Base-by-base conservation (phyloP, 2,888 invertebrate species). In the Cantharis lateralis region DNA sequence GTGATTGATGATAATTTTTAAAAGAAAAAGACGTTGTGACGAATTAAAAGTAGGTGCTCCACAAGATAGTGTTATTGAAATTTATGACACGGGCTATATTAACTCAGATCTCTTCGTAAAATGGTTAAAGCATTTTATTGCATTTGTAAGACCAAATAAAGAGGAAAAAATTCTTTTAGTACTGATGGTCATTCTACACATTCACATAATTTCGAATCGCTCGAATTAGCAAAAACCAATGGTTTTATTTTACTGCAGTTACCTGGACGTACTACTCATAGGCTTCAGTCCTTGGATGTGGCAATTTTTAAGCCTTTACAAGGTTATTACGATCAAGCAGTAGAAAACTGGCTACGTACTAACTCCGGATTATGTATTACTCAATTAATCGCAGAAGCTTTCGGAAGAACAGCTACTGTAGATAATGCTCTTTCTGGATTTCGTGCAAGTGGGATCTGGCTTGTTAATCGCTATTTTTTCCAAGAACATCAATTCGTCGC, bases 1-100 rank as follows among this genome's bases (percentile, higher is more conserved):
- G 10, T 82, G 82, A 24, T 82, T 81, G 15, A 68, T 80, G 13
- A 18, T 83, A 18, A 81, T 83, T 28, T 83, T 82, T 74, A 81
- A 81, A 13, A 71, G 82, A 61, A 79, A 80, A 63, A 78, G 81
- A 63, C 75, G 75, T 75, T 81, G 80, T 13, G 75, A 71, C 16
- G 78, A 81, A 18, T 68, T 83, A 18, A 74, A 80, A 71, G 70
- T 76, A 63, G 72, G 71, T n/a, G 75, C 72, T 26, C 74, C 75
- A 62, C 71, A 75, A 16, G 75, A 62, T 11, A 62, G 48, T 26
- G 15, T 76, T 13, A 74, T 62, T 24, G 13, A 78, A 24, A 70
- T 76, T 15, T 69, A 73, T 5, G 74, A 79, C 28, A 48, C 48
- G 26, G 75, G 77, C 1, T 80, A 68, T 62, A 77, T 77, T 26